Conservation (phyloP, 2,888 invertebrate genomes). For the Tinea semifulvella region DNA sequence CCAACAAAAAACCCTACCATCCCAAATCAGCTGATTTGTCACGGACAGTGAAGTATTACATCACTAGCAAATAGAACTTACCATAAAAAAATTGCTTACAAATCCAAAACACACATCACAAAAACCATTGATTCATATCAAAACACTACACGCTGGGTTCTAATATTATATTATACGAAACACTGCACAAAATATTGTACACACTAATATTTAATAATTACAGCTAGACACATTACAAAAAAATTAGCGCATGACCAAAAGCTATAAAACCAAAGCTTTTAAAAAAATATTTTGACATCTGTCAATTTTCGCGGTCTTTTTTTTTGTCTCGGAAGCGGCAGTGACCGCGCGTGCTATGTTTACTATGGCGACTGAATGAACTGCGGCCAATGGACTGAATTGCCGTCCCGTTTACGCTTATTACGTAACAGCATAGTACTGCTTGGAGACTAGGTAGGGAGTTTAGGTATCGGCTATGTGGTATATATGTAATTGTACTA, state of each 20-base stretch:
- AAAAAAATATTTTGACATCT: slow-evolving; percentile 1
- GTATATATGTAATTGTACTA: no score
- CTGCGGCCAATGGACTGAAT: slow-evolving; percentile 29
- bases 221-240: not conserved
- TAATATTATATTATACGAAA: not conserved
- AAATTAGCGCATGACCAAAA: not conserved
- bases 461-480: no score
- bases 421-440: slow-evolving; percentile 6
- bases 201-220: not conserved
- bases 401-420: slow-evolving; percentile 28
- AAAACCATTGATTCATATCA: slow-evolving; percentile 13
- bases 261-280: not conserved
- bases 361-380: slow-evolving; percentile 44
- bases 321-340: slow-evolving; percentile 29
- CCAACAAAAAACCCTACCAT: not conserved
- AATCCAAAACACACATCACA: not conserved
- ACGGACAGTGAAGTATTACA: not conserved
- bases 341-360: slow-evolving; percentile 35
- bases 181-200: not conserved
- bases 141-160: no score
- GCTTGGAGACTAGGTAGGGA: slow-evolving; percentile 1
- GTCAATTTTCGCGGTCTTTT: slow-evolving; percentile 17
- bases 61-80: slow-evolving; percentile 3
- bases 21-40: slow-evolving; percentile 7
- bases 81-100: not conserved